Conservation (phyloP, 2,888 invertebrate genomes). For the Drosophila austrosaltans region DNA sequence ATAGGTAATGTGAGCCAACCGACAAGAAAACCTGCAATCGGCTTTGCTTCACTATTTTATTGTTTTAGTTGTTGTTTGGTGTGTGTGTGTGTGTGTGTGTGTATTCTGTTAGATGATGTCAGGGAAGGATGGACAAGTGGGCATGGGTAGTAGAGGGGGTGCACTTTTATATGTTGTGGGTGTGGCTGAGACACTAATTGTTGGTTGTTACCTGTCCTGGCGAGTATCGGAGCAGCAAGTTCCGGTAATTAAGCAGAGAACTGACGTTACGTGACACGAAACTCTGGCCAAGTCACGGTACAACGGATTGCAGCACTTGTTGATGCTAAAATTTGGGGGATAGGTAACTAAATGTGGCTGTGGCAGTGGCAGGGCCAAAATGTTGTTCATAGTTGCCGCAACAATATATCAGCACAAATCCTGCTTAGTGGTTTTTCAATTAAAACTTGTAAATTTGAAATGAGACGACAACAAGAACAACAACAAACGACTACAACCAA, state of each 20-base stretch:
- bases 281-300: conserved; percentile 5
- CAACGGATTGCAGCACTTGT: conserved; percentile 6
- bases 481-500: conserved; percentile 10
- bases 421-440: conserved; percentile 62
- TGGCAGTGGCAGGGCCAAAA: not conserved
- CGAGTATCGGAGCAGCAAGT: conserved; percentile 42
- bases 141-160: not conserved
- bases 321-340: not conserved
- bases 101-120: too few species aligned
- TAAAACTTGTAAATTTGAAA: conserved; percentile 75
- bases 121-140: too few species aligned
- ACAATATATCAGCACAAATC: conserved; percentile 50
- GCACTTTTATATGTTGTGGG: conserved; percentile 46
- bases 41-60: conserved; percentile 16
- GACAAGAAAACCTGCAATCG: conserved; percentile 8
- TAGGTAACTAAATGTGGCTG: not conserved
- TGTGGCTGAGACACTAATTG: conserved; percentile 69
- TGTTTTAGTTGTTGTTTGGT: conserved; percentile 26
- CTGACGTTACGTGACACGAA: conserved; percentile 24
- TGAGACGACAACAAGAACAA: conserved; percentile 46
- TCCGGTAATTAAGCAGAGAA: conserved; percentile 66
- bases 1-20: conserved; percentile 23
- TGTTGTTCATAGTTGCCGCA: conserved; percentile 45
- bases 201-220: conserved; percentile 54
- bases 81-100: not conserved